Percentiles rank a stretch among this genome's conserved stretches.
These are phyloP conservation scores for Diorhabda sublineata DNA, from an alignment of 1,140 invertebrate genomes.

Conservation along the genomic window DNA sequence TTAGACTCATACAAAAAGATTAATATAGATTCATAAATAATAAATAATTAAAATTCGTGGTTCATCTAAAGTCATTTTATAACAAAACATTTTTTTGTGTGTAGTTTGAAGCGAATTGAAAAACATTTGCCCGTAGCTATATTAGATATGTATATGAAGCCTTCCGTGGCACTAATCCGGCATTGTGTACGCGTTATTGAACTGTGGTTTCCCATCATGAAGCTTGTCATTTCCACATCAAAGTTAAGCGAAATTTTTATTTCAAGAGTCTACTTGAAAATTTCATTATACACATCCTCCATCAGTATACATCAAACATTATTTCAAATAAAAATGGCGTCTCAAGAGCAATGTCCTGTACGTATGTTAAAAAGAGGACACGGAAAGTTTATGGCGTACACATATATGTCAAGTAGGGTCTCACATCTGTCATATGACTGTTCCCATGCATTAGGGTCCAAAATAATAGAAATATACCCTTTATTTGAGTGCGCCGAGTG, in stretches of 20 bases:
- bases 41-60: too few species aligned
- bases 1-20: too few species aligned
- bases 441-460: conserved; percentile 37
- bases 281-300: conserved; percentile 4
- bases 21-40: too few species aligned
- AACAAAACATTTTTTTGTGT: too few species aligned
- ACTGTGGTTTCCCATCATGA: background rate
- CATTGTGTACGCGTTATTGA: background rate
- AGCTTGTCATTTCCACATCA: conserved; percentile 6
- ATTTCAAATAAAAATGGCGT: conserved; percentile 17
- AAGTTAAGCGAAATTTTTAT: background rate
- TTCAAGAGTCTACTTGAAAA: conserved; percentile 2
- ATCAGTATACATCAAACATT: conserved; percentile 1
- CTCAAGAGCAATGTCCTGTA: conserved; percentile 16
- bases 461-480: conserved; percentile 37
- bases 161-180: too few species aligned
- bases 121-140: too few species aligned
- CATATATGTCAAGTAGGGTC: conserved; percentile 35
- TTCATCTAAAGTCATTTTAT: too few species aligned
- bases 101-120: too few species aligned
- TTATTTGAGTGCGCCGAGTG: conserved; percentile 31
- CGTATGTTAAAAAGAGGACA: conserved; percentile 10
- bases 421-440: conserved; percentile 40
- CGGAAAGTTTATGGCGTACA: conserved; percentile 8
- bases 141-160: too few species aligned